These are phyloP conservation scores for Hippocampus guttulatus DNA, from an alignment of 2,113 vertebrate species.

Conservation along the genomic window DNA sequence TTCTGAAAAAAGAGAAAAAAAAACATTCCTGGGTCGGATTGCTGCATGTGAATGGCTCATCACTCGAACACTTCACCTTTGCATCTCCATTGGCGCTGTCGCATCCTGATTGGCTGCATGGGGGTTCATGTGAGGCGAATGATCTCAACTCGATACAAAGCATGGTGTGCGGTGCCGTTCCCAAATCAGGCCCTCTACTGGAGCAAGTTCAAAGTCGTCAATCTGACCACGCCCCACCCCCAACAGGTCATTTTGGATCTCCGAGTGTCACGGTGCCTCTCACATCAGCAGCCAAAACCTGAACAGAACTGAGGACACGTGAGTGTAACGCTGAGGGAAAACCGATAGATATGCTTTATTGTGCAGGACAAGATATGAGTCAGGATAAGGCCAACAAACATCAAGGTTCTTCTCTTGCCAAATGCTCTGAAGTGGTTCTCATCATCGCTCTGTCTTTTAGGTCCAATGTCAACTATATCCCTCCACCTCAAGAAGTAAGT, in stretches of 20 bases:
- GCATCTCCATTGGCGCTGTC: slow-evolving; percentile 14
- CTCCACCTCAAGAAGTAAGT: slow-evolving; percentile 72
- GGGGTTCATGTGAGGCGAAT: slow-evolving; percentile 7
- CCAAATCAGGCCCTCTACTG: neutral
- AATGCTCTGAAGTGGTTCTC: slow-evolving; percentile 24
- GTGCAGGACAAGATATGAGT: slow-evolving; percentile 39
- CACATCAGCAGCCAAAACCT: slow-evolving; percentile 79
- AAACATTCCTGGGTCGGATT: slow-evolving; percentile 11
- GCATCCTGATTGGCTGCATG: slow-evolving; percentile 46
- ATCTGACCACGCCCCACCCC: slow-evolving; percentile 37
- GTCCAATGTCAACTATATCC: slow-evolving; percentile 68
- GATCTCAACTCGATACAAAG: slow-evolving; percentile 13
- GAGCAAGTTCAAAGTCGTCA: slow-evolving; percentile 34
- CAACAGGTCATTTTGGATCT: slow-evolving; percentile 79
- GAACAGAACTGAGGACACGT: slow-evolving; percentile 75
- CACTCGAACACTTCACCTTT: slow-evolving; percentile 12
- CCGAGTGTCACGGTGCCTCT: slow-evolving; percentile 70
- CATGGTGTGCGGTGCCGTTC: slow-evolving; percentile 58
- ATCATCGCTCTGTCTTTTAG: slow-evolving; percentile 52
- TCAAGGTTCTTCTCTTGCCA: slow-evolving; percentile 24
- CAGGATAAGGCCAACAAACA: slow-evolving; percentile 42
- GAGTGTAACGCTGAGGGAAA: slow-evolving; percentile 59
- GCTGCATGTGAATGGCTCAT: slow-evolving; percentile 51
- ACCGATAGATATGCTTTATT: slow-evolving; percentile 2
- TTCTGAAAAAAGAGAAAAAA: neutral